A percentile compares a stretch with the other conserved stretches of the same genome.
phyloP scores from a whole-genome alignment of 2,797 vertebrate genomes.

The Chrysocyon brachyurus region DNA sequence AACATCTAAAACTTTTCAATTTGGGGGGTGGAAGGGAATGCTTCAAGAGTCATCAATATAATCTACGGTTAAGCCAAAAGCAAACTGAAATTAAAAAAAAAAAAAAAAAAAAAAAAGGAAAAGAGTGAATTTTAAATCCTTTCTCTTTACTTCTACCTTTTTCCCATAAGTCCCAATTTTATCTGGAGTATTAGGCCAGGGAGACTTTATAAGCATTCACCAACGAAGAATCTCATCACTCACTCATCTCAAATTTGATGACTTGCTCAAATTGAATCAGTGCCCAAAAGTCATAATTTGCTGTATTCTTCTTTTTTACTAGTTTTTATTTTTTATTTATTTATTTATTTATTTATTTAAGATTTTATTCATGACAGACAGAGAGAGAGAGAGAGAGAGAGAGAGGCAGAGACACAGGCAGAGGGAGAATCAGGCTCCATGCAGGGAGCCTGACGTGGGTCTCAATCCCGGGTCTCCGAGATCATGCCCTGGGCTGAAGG shows the following conservation, averaged over 20 bases:
- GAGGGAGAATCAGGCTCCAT: no score
- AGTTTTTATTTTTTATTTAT: not conserved
- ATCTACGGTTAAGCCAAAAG: not conserved
- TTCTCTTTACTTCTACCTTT: not conserved
- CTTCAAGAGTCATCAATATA: not conserved
- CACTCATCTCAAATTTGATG: slow-evolving; percentile 14
- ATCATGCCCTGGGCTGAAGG: no score
- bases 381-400: no score
- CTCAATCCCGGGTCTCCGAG: no score
- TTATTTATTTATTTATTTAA: no score
- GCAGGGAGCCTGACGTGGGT: no score
- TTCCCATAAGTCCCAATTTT: not conserved
- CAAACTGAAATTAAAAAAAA: not conserved
- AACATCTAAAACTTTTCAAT: not conserved
- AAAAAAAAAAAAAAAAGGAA: not conserved
- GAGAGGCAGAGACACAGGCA: no score
- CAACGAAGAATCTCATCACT: not conserved
- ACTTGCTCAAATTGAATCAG: not conserved
- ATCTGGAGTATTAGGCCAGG: not conserved
- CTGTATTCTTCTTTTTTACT: not conserved
- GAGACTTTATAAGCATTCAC: not conserved
- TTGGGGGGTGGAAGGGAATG: not conserved
- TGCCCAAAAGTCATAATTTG: not conserved
- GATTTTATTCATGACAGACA: no score
- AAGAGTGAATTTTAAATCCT: not conserved